A percentile compares a stretch with the other conserved stretches of the same genome.
These are phyloP conservation scores for Drosophila paracracens DNA, from an alignment of 2,888 invertebrate species.

Conservation along the genomic window DNA sequence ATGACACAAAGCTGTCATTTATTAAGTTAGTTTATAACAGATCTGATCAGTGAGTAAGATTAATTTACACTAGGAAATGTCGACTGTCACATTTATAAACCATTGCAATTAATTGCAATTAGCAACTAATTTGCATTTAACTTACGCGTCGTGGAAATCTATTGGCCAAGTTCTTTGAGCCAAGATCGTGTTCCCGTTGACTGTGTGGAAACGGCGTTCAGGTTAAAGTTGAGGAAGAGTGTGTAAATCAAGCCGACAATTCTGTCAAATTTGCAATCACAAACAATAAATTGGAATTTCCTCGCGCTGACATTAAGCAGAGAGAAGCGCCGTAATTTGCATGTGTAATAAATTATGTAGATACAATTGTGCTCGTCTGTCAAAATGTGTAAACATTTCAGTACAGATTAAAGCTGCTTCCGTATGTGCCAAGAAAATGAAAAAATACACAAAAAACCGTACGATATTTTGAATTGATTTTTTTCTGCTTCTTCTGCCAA, in stretches of 20 bases:
- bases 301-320: slow-evolving; percentile 67
- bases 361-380: slow-evolving; percentile 11
- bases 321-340: slow-evolving; percentile 45
- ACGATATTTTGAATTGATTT: background rate
- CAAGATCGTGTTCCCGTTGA: background rate
- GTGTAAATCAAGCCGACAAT: slow-evolving; percentile 64
- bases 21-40: slow-evolving; percentile 2
- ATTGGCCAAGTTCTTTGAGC: slow-evolving; percentile 31
- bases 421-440: slow-evolving; percentile 45
- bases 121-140: slow-evolving; percentile 65
- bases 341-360: slow-evolving; percentile 52
- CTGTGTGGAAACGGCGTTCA: too few relatives aligned
- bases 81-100: slow-evolving; percentile 58
- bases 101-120: slow-evolving; percentile 68
- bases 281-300: slow-evolving; percentile 62
- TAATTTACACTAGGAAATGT: slow-evolving; percentile 64
- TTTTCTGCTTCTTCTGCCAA: background rate
- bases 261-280: slow-evolving; percentile 75
- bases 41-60: slow-evolving; percentile 58
- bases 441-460: background rate
- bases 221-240: slow-evolving; percentile 12
- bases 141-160: slow-evolving; percentile 49
- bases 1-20: slow-evolving; percentile 2
- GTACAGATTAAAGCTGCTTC: slow-evolving; percentile 59
- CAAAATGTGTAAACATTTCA: slow-evolving; percentile 40